phyloP scores from a whole-genome alignment of 2,113 vertebrate genomes.

The Chaetodon trifascialis region DNA sequence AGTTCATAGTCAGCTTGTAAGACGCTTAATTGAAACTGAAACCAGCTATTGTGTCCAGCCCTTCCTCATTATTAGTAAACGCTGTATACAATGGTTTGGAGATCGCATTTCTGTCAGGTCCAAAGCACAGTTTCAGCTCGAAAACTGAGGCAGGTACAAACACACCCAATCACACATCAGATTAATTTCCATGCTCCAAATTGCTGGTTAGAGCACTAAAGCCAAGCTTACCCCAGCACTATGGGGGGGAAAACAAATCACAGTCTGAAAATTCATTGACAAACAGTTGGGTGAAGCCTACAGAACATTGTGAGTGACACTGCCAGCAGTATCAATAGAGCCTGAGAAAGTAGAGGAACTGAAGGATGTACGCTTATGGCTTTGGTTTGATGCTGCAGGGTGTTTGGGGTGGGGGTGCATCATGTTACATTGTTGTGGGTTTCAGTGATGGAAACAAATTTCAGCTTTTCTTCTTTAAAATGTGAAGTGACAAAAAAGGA shows the following conservation, averaged over 20 bases:
- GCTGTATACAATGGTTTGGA: constrained; percentile 40
- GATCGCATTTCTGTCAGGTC: constrained; percentile 36
- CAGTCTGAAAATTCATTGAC: constrained; percentile 32
- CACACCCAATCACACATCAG: constrained; percentile 55
- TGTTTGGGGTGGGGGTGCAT: background rate
- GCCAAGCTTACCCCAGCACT: constrained; percentile 18
- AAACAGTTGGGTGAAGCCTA: constrained; percentile 37
- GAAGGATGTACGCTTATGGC: constrained; percentile 22
- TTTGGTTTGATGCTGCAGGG: constrained; percentile 26
- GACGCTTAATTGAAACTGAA: constrained; percentile 71
- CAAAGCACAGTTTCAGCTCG: constrained; percentile 40
- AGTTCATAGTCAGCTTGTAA: constrained; percentile 55
- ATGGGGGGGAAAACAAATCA: constrained; percentile 16
- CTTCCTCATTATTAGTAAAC: constrained; percentile 49
- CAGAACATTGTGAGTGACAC: constrained; percentile 62
- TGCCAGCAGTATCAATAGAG: constrained; percentile 74
- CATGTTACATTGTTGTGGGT: background rate
- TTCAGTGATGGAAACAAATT: background rate
- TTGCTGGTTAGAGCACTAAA: constrained; percentile 44
- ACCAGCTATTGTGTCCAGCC: constrained; percentile 54
- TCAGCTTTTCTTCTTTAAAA: background rate
- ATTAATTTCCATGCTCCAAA: constrained; percentile 66
- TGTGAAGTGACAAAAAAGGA: background rate
- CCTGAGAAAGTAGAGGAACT: constrained; percentile 48
- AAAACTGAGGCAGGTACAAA: constrained; percentile 58